Evolutionary conservation across 2,888 invertebrate species (phyloP), one percentile per base, ranked within the genome.

Genomic region (Leptinotarsa juncta): DNA sequence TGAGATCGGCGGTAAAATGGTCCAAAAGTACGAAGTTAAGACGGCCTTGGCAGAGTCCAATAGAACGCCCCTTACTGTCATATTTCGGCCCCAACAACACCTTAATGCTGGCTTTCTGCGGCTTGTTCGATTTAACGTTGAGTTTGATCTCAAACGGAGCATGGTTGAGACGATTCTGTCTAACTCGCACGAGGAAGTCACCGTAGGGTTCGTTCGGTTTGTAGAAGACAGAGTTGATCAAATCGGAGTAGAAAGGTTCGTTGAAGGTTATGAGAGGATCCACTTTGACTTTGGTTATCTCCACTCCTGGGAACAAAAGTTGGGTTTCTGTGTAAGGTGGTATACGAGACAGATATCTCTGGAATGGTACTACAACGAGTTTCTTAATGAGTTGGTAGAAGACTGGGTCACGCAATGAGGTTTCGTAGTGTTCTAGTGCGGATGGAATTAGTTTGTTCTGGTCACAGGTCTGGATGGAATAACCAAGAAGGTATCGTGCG

Each of bases 51-150:
- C 90, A 88, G 23, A 93, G 83, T 73, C 87, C 86, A 48, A 91
- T 83, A 42, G 88, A 86, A 78, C 89, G 89, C 65, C 89, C 90
- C 65, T 89, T 89, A 78, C 89, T 88, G 82, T 93, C 91, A 83
- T 91, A 92, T 85, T 93, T 93, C 15, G 94, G 94, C 78, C 92
- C 94, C 49, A 94, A 82, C 90, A 92, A 94, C 23, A 93, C 86
- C 80, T 91, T 92, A 73, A 94, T 85, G 15, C 90, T 89, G 2
- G 90, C 92, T 74, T 91, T 90, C 51, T 87, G 88, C 7, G 88
- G 86, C 75, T 90, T 89, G 67, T 92, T 91, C 72, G 93, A 90
- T 71, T 90, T 89, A 32, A 94, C 86, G 60, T 90, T 88, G 79
- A 93, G 86, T 72, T 89, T 89, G 77, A 92, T 89, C 72, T 88